Percentiles rank a stretch among this genome's conserved stretches.
phyloP scores from a whole-genome alignment of 2,797 vertebrate species.

The Protosalanx chinensis region DNA sequence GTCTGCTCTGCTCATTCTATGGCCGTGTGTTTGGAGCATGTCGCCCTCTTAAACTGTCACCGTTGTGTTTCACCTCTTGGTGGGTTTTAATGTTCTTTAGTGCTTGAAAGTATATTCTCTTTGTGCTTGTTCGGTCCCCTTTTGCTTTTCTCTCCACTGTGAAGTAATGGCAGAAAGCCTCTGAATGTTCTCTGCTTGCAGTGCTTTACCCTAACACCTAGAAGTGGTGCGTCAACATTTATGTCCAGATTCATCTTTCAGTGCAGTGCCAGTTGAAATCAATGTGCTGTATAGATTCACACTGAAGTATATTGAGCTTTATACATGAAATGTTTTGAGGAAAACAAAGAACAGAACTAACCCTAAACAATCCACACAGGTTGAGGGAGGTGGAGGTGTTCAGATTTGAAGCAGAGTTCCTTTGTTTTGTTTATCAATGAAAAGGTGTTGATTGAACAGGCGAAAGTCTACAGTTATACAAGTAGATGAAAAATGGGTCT shows the following conservation, averaged over 20 bases:
- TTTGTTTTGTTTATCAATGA: no score
- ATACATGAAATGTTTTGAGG: not conserved
- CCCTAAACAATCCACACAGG: no score
- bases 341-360: no score
- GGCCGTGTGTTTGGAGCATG: not conserved
- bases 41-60: not conserved
- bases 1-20: not conserved
- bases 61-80: not conserved
- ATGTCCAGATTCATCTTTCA: no score
- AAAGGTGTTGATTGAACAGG: no score
- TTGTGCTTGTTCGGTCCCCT: not conserved
- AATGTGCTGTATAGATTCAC: not conserved
- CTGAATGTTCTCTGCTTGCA: not conserved
- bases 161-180: not conserved
- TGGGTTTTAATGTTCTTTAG: not conserved
- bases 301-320: not conserved
- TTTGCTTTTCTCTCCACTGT: not conserved
- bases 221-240: no score
- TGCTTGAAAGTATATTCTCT: not conserved
- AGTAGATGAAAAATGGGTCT: not conserved
- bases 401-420: no score
- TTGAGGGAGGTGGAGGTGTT: no score
- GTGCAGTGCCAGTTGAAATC: no score
- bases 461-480: not conserved
- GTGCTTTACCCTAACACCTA: no score